phyloP scores from a whole-genome alignment of 2,797 vertebrate genomes.

The Mycteria americana region DNA sequence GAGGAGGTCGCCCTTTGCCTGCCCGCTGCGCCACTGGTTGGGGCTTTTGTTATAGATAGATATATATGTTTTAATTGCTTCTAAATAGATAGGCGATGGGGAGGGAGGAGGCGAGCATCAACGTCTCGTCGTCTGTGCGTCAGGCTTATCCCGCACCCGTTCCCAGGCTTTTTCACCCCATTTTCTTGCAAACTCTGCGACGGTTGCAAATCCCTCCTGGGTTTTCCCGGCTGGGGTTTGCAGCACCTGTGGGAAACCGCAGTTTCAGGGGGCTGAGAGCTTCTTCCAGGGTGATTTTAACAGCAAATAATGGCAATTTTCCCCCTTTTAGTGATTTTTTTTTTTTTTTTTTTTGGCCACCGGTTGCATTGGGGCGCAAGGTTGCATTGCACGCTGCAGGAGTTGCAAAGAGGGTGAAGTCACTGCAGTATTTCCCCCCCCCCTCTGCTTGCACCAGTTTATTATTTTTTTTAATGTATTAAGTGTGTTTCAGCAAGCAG shows the following conservation, averaged over 20 bases:
- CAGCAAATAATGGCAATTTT: neutral
- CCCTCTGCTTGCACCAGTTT: neutral
- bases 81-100: too few relatives aligned
- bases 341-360: neutral
- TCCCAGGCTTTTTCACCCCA: neutral
- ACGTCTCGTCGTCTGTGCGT: rapidly evolving
- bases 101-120: neutral
- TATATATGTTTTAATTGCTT: neutral
- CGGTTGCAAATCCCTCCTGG: neutral
- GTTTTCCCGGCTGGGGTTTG: neutral
- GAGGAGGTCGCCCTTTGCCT: neutral
- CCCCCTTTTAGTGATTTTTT: neutral
- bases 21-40: rapidly evolving
- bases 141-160: neutral
- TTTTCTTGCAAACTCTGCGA: neutral
- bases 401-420: neutral
- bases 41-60: neutral
- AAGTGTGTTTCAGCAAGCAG: neutral
- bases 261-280: rapidly evolving
- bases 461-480: too few relatives aligned
- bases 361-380: rapidly evolving
- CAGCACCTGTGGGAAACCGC: neutral
- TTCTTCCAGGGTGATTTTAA: neutral
- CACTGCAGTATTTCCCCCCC: rapidly evolving
- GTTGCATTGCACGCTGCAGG: rapidly evolving